phyloP scores from a whole-genome alignment of 1,140 invertebrate species.

The Patella vulgata region DNA sequence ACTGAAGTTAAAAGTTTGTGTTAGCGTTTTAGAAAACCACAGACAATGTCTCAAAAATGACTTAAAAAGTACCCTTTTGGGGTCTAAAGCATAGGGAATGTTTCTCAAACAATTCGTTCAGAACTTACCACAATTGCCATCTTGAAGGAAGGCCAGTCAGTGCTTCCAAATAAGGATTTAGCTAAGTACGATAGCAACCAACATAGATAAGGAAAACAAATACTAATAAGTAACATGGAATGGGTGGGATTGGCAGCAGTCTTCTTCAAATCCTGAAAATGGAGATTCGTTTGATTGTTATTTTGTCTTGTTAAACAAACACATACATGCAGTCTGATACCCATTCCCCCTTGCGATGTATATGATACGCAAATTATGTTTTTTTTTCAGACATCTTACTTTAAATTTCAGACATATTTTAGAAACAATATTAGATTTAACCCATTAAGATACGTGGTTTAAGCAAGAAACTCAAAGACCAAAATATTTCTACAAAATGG shows the following conservation, averaged over 20 bases:
- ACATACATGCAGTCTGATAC: neutral
- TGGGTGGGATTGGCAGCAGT: conserved; percentile 30
- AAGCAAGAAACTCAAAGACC: too few species aligned
- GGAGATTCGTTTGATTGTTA: neutral
- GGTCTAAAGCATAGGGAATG: too few species aligned
- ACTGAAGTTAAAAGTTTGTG: too few species aligned
- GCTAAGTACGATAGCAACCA: conserved; percentile 52
- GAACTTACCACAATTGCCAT: conserved; percentile 46
- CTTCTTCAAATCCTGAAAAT: conserved; percentile 6
- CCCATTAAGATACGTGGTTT: too few species aligned
- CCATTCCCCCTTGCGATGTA: neutral
- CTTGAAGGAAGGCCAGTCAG: conserved; percentile 55
- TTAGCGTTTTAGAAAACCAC: too few species aligned
- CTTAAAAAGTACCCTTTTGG: too few species aligned
- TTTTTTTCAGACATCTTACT: neutral
- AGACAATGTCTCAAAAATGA: too few species aligned
- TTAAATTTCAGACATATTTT: neutral
- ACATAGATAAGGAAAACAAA: conserved; percentile 50
- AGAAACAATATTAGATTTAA: neutral
- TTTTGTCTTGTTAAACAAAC: neutral
- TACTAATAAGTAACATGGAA: conserved; percentile 46
- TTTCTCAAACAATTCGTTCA: too few species aligned
- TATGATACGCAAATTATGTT: neutral
- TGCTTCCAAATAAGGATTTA: conserved; percentile 58
- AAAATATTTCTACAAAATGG: too few species aligned